Evolutionary conservation across 2,797 vertebrate species (phyloP).

Genomic region (Tinamus major): DNA sequence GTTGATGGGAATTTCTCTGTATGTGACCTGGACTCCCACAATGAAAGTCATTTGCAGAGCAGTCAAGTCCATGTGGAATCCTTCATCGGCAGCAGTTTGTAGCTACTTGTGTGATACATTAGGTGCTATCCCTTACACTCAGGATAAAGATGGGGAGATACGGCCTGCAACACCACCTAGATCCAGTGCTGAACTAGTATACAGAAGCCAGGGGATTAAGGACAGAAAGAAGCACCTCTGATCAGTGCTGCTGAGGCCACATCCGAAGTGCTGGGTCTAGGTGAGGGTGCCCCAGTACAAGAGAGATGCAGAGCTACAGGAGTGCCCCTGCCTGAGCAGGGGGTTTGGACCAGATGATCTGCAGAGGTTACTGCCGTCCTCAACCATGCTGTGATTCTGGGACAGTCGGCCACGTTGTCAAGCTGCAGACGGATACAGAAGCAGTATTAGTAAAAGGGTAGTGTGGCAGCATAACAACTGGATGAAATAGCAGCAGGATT

Average conservation of each 20-base stretch:
- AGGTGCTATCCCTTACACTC: too few species aligned
- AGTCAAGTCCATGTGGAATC: background rate
- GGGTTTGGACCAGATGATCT: background rate
- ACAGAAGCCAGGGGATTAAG: background rate
- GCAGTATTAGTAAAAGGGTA: accelerated
- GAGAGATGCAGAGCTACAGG: too few species aligned
- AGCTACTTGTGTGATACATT: too few species aligned
- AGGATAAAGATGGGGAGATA: background rate
- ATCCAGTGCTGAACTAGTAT: background rate
- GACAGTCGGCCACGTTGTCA: background rate
- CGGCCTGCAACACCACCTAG: background rate
- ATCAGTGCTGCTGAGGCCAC: too few species aligned
- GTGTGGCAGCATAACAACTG: accelerated
- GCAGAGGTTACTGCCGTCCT: background rate
- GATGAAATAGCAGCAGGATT: background rate
- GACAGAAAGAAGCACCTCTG: background rate
- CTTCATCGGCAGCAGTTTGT: accelerated
- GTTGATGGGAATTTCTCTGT: background rate
- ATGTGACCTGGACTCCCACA: background rate
- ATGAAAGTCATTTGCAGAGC: background rate
- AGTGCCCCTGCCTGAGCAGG: background rate
- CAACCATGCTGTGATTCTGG: background rate
- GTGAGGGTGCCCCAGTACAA: too few species aligned
- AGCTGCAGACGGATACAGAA: background rate
- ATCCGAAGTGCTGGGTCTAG: too few species aligned